Evolutionary conservation across 2,797 vertebrate genomes (phyloP), one percentile per base, ranked within the genome.

Genomic region (Aeoliscus strigatus): DNA sequence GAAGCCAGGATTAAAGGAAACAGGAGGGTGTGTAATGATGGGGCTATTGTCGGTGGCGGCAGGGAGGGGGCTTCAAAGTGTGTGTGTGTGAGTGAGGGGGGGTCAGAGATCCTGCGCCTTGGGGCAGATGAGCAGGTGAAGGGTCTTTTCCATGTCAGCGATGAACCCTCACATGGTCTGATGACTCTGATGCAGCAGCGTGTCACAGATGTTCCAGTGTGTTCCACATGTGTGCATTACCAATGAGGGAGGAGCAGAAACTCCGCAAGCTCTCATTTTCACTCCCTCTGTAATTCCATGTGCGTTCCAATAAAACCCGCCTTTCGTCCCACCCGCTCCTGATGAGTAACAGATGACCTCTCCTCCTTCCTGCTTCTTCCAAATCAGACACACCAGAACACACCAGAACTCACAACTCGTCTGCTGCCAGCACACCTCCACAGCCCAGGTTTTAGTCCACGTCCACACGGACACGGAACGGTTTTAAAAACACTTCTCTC

Each of bases 261-360:
- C 33, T 30, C 56, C 30, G 3, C 24, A 39, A 9, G 34, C 47
- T 56, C 34, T 70, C 30, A 62, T 71, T 78, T 75, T 66, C 59
- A 56, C 68, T 52, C 66, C 67, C 63, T 44, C 39, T 73, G 40
- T 65, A 71, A 75, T 68, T 71, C 62, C 53, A 63, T 74, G 73
- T 60, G 73, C 27, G 14, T 50, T 58, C 39, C 68, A 71, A 64
- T 79, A 72, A 77, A 81, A 56, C 50, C 51, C 29, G 26, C 16
- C 60, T 61, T 59, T 66, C 57, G 68, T 66, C 76, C 77, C 60
- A 16, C 50, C 56, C 54, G 29, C 66, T 42, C 54, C 64, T 73
- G 77, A 85, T 82, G 64, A 49, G 63, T 72, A 84, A 53, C 77
- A 83, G 82, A 81, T 76, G 66, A 66, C 62, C 60, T 58, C 49